Base-by-base conservation (phyloP, 2,113 vertebrate species). In the Scytalopus superciliaris region DNA sequence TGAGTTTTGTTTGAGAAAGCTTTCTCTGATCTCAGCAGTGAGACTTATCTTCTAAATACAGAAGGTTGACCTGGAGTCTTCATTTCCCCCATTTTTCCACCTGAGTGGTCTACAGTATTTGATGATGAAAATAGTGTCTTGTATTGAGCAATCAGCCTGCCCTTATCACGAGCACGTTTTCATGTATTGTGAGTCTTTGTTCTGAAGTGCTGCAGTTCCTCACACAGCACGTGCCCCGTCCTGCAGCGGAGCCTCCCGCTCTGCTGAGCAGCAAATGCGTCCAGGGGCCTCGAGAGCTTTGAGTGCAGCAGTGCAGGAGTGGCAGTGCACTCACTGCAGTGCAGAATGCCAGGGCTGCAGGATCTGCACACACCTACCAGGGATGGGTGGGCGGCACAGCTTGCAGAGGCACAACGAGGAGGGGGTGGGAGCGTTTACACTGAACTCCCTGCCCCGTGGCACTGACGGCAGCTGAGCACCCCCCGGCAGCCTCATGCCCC, bases 241-340 rank as follows among this genome's bases (percentile, higher is more conserved):
- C 47, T 30, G 64, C 42, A 33, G 3, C 1, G 3, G 3, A 5
- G 14, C 52, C 35, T 55, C 44, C 39, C 23, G 25, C 62, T 85
- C 31, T 39, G 22, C 30, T 31, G 42, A 74, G 73, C 64, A n/a
- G 55, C 44, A 68, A 7, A 25, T 25, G 15, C n/a, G 44, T 4
- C 5, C 3, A 6, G 56, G 13, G 11, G 23, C 18, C 45, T 44
- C 5, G 2, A 6, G 4, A 42, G 50, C 49, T 23, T 7, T 4
- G 1, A 2, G 40, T 7, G 55, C 68, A 27, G 49, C 49, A 50
- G 24, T 27, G 27, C 24, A 50, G 44, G 1, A 2, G 12, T 14
- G 18, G 19, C 28, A 2, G 8, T 7, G 19, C 49, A 6, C 3
- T 0, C 4, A 0, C 14, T 19, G 50, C 19, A 0, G 1, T 12